Conservation (phyloP, 1,140 invertebrate genomes). For the Eciton burchellii region DNA sequence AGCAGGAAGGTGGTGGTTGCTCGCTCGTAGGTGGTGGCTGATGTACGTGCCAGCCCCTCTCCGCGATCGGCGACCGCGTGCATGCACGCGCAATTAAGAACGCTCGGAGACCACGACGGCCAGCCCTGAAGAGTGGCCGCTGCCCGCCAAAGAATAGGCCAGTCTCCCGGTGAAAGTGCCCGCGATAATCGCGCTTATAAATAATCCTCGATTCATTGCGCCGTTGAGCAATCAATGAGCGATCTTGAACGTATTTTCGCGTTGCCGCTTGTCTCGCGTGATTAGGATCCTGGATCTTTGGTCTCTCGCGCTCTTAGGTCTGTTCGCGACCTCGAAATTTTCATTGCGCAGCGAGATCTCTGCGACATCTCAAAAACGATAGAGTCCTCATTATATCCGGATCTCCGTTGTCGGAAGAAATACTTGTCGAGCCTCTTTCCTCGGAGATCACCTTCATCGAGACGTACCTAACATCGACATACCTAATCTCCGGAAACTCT, state of each 20-base stretch:
- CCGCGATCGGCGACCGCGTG: slow-evolving; percentile 68
- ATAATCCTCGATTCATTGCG: not conserved
- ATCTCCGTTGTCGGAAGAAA: not conserved
- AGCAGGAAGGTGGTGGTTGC: slow-evolving; percentile 71
- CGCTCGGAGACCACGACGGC: slow-evolving; percentile 60
- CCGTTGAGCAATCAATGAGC: too few species aligned
- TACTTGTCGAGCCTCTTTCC: not conserved
- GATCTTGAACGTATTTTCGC: not conserved
- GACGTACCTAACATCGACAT: not conserved
- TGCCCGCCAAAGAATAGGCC: not conserved
- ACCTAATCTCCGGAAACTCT: too few species aligned
- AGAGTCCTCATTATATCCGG: not conserved
- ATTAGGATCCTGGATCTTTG: too few species aligned
- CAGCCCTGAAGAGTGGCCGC: slow-evolving; percentile 9
- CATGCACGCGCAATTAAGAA: slow-evolving; percentile 83
- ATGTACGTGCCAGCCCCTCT: slow-evolving; percentile 58
- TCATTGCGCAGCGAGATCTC: too few species aligned
- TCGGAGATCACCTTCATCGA: not conserved
- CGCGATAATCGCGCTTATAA: not conserved
- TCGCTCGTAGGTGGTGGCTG: slow-evolving; percentile 52
- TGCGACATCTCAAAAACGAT: too few species aligned
- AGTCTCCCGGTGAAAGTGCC: not conserved
- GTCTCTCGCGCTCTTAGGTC: not conserved
- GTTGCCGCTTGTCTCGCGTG: not conserved
- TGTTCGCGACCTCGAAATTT: not conserved